Conservation (phyloP, 2,113 vertebrate species). For the Anarhynchus alexandrinus region DNA sequence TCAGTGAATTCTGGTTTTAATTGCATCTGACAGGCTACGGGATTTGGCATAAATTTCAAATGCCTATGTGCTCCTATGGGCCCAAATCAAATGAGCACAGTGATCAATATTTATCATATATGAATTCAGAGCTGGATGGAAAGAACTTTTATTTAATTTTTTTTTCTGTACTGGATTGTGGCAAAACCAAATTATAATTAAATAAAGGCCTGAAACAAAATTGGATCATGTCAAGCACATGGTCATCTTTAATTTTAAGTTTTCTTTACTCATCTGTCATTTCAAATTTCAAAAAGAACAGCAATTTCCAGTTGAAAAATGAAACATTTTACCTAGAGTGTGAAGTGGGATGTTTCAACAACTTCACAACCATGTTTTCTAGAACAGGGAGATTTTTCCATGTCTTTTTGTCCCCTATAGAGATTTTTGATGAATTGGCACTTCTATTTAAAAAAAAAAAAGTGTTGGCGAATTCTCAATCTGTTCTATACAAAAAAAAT, state of each 20-base stretch:
- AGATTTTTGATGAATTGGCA: constrained; percentile 17
- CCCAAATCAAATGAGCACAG: not conserved
- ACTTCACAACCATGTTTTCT: not conserved
- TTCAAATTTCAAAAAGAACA: not conserved
- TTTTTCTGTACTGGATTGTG: not conserved
- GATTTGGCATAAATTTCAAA: not conserved
- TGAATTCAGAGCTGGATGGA: not conserved
- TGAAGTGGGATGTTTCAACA: not conserved
- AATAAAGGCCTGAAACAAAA: not conserved
- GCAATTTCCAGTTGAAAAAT: not conserved
- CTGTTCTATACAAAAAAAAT: not conserved
- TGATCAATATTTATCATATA: not conserved
- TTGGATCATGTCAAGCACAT: not conserved
- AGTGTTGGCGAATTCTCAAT: constrained; percentile 24
- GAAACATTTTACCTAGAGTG: not conserved
- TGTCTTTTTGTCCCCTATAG: not conserved
- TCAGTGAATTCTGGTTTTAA: not conserved
- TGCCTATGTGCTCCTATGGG: no score
- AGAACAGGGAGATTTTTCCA: not conserved
- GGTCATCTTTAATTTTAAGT: not conserved
- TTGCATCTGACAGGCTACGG: not conserved
- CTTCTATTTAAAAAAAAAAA: not conserved
- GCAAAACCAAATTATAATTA: not conserved
- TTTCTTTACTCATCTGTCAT: not conserved
- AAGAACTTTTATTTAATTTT: not conserved